These are phyloP conservation scores for Anolis apletophallus DNA, from an alignment of 2,797 vertebrate genomes.

Conservation along the genomic window DNA sequence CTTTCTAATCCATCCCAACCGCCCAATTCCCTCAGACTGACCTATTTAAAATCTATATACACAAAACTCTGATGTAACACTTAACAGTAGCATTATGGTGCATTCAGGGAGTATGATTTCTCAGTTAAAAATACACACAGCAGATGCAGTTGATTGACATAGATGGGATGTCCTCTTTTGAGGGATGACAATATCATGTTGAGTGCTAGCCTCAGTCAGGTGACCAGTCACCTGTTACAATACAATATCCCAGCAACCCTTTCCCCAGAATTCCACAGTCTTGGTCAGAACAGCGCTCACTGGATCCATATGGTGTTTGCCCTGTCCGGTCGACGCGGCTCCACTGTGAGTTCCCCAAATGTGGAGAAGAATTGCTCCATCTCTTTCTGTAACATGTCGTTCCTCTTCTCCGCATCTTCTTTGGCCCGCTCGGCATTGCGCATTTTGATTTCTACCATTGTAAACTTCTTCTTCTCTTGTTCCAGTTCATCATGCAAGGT, in stretches of 20 bases:
- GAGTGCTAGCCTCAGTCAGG: conserved; percentile 78
- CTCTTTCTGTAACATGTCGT: conserved; percentile 97
- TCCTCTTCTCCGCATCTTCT: conserved; percentile 95
- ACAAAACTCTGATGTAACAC: conserved; percentile 84
- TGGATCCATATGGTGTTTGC: conserved; percentile 97
- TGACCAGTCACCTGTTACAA: conserved; percentile 80
- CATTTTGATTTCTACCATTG: conserved; percentile 99
- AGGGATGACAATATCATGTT: conserved; percentile 61
- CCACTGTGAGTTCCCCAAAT: conserved; percentile 93
- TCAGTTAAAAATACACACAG: conserved; percentile 80
- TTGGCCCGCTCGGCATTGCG: conserved; percentile 97
- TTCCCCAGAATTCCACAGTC: conserved; percentile 60
- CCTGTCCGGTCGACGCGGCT: conserved; percentile 88
- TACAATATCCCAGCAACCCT: conserved; percentile 42
- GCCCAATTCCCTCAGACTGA: conserved; percentile 63
- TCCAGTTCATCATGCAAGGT: conserved; percentile 93
- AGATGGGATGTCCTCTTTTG: conserved; percentile 66
- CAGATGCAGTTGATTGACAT: conserved; percentile 66
- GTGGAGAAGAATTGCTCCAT: conserved; percentile 99
- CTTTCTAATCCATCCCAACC: conserved; percentile 67
- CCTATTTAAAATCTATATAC: conserved; percentile 82
- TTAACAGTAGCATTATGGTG: conserved; percentile 80
- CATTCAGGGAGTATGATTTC: conserved; percentile 69
- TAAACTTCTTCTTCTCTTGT: conserved; percentile 98
- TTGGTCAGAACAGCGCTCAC: conserved; percentile 72